These are phyloP conservation scores for Heterochromis multidens DNA, from an alignment of 2,113 vertebrate genomes.

Conservation along the genomic window DNA sequence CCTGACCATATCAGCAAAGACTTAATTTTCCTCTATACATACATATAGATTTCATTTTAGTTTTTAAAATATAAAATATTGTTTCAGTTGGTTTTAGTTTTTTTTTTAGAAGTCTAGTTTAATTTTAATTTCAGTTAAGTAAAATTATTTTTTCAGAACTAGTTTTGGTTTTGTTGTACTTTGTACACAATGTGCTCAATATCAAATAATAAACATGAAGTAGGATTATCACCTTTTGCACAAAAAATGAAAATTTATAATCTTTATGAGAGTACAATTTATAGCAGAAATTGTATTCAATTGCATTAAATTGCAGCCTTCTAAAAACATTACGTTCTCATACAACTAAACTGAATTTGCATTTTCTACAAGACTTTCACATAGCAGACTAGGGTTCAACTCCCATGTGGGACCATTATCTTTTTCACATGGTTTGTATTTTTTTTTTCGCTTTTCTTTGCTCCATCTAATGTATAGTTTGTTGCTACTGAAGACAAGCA, in stretches of 20 bases:
- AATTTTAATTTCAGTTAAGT: no score
- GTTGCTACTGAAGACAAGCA: neutral
- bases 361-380: neutral
- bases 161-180: no score
- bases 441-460: neutral
- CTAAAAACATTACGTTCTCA: neutral
- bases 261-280: neutral
- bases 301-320: neutral
- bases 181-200: no score
- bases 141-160: no score
- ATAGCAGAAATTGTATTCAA: neutral
- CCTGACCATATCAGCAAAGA: neutral
- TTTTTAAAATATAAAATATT: neutral
- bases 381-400: neutral
- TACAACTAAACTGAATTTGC: neutral
- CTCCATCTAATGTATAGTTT: neutral
- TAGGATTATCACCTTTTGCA: no score
- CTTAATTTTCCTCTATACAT: no score
- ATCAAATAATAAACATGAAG: no score
- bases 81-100: neutral
- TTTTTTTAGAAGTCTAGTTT: neutral
- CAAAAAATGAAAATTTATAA: neutral
- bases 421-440: no score
- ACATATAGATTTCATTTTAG: accelerated
- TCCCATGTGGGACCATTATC: no score